Percentiles rank a stretch among this genome's conserved stretches.
Evolutionary conservation across 2,888 invertebrate genomes (phyloP).

Genomic region (Pheosia tremula): DNA sequence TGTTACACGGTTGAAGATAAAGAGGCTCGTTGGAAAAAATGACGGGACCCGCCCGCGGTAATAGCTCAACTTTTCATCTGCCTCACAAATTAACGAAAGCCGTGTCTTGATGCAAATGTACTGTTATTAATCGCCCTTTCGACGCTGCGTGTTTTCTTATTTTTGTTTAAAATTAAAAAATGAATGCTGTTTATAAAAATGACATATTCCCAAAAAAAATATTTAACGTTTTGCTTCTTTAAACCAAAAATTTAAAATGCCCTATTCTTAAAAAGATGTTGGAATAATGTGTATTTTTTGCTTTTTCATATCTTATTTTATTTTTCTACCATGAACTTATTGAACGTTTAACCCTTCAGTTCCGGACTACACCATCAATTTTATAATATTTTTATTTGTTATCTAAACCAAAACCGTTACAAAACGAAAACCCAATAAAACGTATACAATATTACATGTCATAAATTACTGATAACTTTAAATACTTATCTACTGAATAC

Average conservation of each 20-base stretch:
- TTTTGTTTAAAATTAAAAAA: not conserved
- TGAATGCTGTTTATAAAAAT: too few relatives aligned
- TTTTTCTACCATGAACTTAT: too few relatives aligned
- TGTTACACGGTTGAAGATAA: slow-evolving; percentile 53
- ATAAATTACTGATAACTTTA: slow-evolving; percentile 2
- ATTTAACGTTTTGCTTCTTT: too few relatives aligned
- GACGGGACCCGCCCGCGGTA: slow-evolving; percentile 58
- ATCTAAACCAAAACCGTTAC: not conserved
- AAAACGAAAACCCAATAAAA: not conserved
- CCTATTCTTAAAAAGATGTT: too few relatives aligned
- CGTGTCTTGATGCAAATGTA: slow-evolving; percentile 68
- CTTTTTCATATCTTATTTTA: too few relatives aligned
- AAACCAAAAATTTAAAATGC: too few relatives aligned
- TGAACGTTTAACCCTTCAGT: not conserved
- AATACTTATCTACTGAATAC: not conserved
- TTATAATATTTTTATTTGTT: not conserved
- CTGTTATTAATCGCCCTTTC: slow-evolving; percentile 64
- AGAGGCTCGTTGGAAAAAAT: slow-evolving; percentile 57
- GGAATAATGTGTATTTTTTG: too few relatives aligned
- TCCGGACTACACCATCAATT: not conserved
- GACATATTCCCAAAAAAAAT: too few relatives aligned
- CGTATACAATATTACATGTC: slow-evolving; percentile 1
- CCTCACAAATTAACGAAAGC: slow-evolving; percentile 74
- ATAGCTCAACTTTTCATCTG: slow-evolving; percentile 84
- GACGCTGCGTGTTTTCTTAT: not conserved